Evolutionary conservation across 2,113 vertebrate species (phyloP), one percentile per base, ranked within the genome.

Genomic region (Beaufortia kweichowensis): DNA sequence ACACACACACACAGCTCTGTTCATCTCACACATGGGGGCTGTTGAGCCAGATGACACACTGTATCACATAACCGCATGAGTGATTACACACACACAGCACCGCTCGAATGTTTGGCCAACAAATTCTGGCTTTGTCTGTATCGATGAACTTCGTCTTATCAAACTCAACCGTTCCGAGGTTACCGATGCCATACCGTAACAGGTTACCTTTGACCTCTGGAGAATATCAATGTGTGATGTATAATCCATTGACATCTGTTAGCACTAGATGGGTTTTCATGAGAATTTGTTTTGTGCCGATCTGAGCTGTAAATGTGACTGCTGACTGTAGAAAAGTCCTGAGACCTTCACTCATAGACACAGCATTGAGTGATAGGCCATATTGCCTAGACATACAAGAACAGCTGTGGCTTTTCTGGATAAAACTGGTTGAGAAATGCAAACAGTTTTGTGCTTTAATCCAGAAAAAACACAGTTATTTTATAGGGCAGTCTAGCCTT

Each of bases 1-100:
- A 63, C 63, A 68, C 57, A 35, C 63, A 70, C 64, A 65, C 78
- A 74, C 75, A 50, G 43, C 73, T 29, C 77, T 56, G 56, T 77
- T 84, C 81, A 69, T 78, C 79, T 90, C 81, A 77, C 80, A 75
- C 84, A 85, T 76, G 79, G 85, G 85, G 85, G 83, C 82, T 83
- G 75, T 86, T 84, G 83, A 83, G 81, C 85, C 86, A 85, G 82
- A 83, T 86, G 85, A 85, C 71, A 64, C 79, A 79, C 82, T 71
- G 66, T 75, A 84, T 83, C 85, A 86, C 79, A 81, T 82, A 81
- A 61, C 77, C 57, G 64, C 83, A 68, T 43, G 72, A 68, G 57
- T 35, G 63, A 46, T 9, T 5, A 35, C 29, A 67, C 21, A 67
- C 64, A 69, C 72, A 66, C 4, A 53, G 59, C 24, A 48, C 26